These are phyloP conservation scores for Calidris pugnax DNA, from an alignment of 2,113 vertebrate species.

Conservation along the genomic window DNA sequence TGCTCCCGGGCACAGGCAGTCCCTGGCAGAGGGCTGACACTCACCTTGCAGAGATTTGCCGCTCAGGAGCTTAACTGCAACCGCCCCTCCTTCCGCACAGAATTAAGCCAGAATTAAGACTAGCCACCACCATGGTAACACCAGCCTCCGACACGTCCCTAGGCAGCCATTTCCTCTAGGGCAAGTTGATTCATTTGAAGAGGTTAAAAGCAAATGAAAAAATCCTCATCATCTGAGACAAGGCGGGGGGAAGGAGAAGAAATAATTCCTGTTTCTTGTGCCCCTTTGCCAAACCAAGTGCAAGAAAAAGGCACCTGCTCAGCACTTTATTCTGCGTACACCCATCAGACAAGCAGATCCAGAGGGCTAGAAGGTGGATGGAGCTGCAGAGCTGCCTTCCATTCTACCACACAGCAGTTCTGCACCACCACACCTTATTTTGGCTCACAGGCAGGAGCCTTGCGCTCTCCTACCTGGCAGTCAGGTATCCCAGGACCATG, in stretches of 20 bases:
- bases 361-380: not conserved
- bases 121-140: not conserved
- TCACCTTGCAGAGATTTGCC: constrained; percentile 56
- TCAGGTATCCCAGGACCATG: too few relatives aligned
- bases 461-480: not conserved
- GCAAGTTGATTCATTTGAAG: not conserved
- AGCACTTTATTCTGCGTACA: not conserved
- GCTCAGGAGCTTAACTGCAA: constrained; percentile 26
- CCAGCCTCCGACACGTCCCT: not conserved
- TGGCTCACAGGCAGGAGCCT: not conserved
- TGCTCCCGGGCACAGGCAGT: not conserved
- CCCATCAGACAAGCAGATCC: not conserved
- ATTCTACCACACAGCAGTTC: fast-evolving
- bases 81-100: not conserved
- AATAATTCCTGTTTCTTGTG: not conserved
- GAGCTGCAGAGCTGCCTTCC: not conserved
- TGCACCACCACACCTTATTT: not conserved
- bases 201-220: not conserved
- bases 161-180: not conserved
- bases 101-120: constrained; percentile 62
- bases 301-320: not conserved
- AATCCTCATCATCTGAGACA: fast-evolving
- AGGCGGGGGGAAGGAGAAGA: not conserved
- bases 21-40: not conserved
- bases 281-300: not conserved